Conservation (phyloP, 2,113 vertebrate species). For the Casuarius casuarius region DNA sequence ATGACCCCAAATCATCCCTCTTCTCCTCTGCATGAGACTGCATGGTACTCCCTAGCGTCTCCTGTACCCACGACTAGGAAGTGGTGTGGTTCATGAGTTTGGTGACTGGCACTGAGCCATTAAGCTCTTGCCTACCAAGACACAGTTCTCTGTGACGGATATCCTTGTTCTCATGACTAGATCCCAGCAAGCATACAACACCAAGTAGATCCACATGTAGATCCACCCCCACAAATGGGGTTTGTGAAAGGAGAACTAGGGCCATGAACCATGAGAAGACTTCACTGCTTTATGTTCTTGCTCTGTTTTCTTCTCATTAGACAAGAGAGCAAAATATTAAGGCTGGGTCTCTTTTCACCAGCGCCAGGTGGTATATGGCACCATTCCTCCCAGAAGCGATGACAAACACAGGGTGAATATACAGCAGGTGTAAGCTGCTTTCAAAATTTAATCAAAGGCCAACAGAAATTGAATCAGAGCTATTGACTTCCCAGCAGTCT, state of each 20-base stretch:
- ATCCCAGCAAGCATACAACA: background rate
- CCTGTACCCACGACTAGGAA: background rate
- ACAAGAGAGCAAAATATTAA: background rate
- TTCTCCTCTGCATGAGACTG: no score
- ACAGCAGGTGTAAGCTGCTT: background rate
- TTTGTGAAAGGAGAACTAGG: background rate
- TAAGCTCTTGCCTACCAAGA: background rate
- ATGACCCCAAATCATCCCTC: background rate
- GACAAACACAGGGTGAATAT: background rate
- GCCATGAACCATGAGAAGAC: background rate
- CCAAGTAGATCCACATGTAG: background rate
- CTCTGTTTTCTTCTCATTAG: background rate
- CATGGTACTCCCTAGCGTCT: accelerated
- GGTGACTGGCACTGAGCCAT: background rate
- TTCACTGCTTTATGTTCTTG: background rate
- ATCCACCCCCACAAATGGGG: accelerated
- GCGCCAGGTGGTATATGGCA: background rate
- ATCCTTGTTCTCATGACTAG: background rate
- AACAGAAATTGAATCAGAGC: background rate
- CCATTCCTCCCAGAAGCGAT: background rate
- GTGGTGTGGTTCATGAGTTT: accelerated
- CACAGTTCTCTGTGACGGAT: background rate
- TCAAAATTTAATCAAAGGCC: background rate
- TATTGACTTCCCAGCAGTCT: background rate
- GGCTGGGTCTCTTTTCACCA: accelerated